phyloP scores from a whole-genome alignment of 1,140 invertebrate species.

The Triops longicaudatus region DNA sequence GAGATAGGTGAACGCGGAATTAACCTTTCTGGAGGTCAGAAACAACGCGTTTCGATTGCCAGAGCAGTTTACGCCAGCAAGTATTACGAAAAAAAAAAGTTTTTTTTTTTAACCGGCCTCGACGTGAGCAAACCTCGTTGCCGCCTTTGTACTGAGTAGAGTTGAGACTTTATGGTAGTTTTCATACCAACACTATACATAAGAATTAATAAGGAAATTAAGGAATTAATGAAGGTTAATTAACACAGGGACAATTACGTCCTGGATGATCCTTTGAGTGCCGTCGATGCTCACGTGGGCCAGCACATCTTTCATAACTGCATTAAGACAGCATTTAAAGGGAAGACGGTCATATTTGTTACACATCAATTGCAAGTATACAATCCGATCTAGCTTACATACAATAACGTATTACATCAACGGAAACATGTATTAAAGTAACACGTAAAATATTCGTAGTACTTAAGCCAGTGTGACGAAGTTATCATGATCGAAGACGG shows the following conservation, averaged over 20 bases:
- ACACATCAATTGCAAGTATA: constrained; percentile 52
- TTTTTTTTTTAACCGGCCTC: too few relatives aligned
- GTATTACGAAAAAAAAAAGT: too few relatives aligned
- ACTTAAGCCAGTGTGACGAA: constrained; percentile 44
- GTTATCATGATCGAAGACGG: constrained; percentile 46
- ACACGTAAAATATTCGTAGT: too few relatives aligned
- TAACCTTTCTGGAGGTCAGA: constrained; percentile 55
- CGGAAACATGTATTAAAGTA: too few relatives aligned
- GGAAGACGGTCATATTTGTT: constrained; percentile 59
- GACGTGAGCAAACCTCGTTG: too few relatives aligned
- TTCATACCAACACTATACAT: too few relatives aligned
- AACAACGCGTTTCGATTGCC: constrained; percentile 51
- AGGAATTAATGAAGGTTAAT: too few relatives aligned
- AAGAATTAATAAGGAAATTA: too few relatives aligned
- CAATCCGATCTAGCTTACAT: background rate
- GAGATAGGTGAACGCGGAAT: constrained; percentile 54
- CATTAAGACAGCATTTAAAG: constrained; percentile 46
- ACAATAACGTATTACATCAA: background rate
- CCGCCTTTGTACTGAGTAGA: too few relatives aligned
- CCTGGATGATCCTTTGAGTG: constrained; percentile 59
- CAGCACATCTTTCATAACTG: constrained; percentile 52
- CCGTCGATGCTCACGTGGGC: constrained; percentile 54
- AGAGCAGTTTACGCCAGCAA: constrained; percentile 48
- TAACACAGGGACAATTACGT: constrained; percentile 54
- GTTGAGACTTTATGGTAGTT: too few relatives aligned